Conservation (phyloP, 2,113 vertebrate genomes). For the Monarcha castaneiventris region DNA sequence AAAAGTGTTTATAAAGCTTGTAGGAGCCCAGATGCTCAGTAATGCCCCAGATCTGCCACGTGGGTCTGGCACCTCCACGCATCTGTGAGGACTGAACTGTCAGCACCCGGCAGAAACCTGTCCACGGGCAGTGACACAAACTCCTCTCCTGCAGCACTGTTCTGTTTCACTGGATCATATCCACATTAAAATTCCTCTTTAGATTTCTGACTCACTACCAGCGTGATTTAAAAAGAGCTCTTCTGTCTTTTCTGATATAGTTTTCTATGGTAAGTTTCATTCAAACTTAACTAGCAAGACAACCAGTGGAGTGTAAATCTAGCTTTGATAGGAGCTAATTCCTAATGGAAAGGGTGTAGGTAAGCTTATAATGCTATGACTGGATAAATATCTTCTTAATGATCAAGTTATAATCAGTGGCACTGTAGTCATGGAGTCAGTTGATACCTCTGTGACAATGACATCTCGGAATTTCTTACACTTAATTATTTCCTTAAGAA, state of each 20-base stretch:
- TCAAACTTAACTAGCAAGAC: not conserved
- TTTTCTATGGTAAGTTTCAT: not conserved
- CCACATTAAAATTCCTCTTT: not conserved
- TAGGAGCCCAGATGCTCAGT: not conserved
- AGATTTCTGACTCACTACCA: not conserved
- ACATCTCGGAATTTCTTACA: not conserved
- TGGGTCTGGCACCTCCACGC: not conserved
- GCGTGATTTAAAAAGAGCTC: not conserved
- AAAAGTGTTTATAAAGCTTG: not conserved
- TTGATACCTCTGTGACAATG: not conserved
- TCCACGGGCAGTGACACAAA: not conserved
- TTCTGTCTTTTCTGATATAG: not conserved
- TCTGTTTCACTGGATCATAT: not conserved
- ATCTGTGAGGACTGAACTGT: not conserved
- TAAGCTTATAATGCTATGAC: not conserved
- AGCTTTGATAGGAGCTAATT: not conserved
- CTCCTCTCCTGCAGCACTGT: not conserved
- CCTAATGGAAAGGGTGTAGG: not conserved
- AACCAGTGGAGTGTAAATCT: not conserved
- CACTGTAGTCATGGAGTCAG: not conserved
- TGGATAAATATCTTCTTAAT: not conserved
- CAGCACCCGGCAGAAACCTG: not conserved
- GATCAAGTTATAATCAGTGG: not conserved
- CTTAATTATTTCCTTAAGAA: not conserved
- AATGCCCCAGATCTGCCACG: not conserved